Evolutionary conservation across 2,797 vertebrate genomes (phyloP), one percentile per base, ranked within the genome.

Genomic region (Aselliscus stoliczkanus): DNA sequence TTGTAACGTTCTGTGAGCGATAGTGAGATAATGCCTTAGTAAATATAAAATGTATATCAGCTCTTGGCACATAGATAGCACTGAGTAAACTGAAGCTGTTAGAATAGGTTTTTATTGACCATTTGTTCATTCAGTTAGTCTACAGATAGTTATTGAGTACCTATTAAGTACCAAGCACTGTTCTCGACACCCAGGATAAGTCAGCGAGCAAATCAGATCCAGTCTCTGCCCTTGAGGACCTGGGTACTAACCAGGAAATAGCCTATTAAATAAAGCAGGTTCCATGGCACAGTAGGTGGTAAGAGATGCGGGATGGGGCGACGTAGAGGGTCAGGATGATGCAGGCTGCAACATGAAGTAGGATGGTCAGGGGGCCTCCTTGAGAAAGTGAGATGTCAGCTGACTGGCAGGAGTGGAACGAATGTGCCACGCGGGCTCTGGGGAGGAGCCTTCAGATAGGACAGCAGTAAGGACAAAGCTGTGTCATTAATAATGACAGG

Each of bases 391-490:
- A 44, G 31, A 13, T 13, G 37, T 11, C 23, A 27, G 31, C 25
- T 4, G 18, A 5, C 13, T 25, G 25, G 4, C 37, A 34, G 50
- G 6, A 44, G 18, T 37, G 34, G 81, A 37, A 52, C 23, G 25
- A 42, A 7, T n/a, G 3, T 2, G 2, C 14, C 25, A 11, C 0
- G 4, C 3, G 1, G 27, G n/a, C 62, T 34, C 25, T 39, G 50
- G 58, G 76, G 3, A 64, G 70, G 25, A 85, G 9, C 47, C 82
- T n/a, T 15, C 31, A 9, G 34, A 42, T 54, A 4, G 44, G 23
- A 34, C 27, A 15, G 20, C n/a, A 54, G 60, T 34, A 58, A 37
- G 58, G 60, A 13, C 21, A 47, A 82, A 27, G 42, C 84, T 56
- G 5, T 54, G 11, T 27, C 64, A 27, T 64, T 15, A 60, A 13